phyloP scores from a whole-genome alignment of 1,140 invertebrate genomes.

The Magallana ariakensis region DNA sequence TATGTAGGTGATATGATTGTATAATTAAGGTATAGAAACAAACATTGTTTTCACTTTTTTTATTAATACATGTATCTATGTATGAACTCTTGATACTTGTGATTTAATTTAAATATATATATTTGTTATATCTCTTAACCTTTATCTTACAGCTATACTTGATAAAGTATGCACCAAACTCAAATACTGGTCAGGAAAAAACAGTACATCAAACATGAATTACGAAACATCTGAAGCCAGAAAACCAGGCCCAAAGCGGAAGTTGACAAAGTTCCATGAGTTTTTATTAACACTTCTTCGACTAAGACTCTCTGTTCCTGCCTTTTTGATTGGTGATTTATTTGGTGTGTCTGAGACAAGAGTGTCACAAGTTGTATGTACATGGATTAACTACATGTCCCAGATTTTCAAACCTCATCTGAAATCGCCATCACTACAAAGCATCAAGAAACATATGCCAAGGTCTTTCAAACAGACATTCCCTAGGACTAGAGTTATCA shows the following conservation, averaged over 20 bases:
- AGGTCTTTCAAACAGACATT: conserved; percentile 43
- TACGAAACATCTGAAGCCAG: not conserved
- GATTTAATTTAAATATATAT: not conserved
- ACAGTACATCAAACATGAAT: not conserved
- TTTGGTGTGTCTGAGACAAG: conserved; percentile 42
- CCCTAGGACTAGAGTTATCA: conserved; percentile 47
- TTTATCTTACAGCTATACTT: not conserved
- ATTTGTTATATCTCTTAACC: not conserved
- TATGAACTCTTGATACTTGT: not conserved
- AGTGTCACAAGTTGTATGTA: conserved; percentile 54
- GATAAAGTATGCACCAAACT: not conserved
- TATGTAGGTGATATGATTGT: too few species aligned
- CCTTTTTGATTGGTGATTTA: conserved; percentile 34
- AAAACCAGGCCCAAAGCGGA: conserved; percentile 31
- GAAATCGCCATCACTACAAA: conserved; percentile 16
- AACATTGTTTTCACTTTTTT: too few species aligned
- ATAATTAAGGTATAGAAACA: too few species aligned
- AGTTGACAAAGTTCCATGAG: conserved; percentile 32
- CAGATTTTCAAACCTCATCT: not conserved
- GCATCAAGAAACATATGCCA: conserved; percentile 48
- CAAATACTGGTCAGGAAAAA: not conserved
- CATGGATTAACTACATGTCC: conserved; percentile 20
- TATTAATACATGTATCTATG: not conserved
- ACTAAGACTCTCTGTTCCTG: not conserved
- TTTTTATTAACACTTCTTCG: conserved; percentile 35